Base-by-base conservation (phyloP, 2,888 invertebrate species). In the Sinopyrophorus schimmeli region DNA sequence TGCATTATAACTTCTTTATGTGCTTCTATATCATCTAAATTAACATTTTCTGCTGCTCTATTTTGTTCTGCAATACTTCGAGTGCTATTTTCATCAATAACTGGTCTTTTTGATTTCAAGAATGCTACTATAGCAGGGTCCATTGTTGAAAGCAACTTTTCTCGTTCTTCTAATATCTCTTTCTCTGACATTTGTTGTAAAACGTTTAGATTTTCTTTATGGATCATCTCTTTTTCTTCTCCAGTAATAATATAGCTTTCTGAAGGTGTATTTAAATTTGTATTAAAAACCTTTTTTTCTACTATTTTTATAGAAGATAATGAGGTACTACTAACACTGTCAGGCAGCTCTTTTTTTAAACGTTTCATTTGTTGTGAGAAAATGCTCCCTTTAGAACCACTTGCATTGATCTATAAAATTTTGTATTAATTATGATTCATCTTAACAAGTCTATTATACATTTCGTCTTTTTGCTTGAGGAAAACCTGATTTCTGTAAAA, bases 161-260 rank as follows among this genome's bases (percentile, higher is more conserved):
- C 74, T 54, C 83, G 81, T 68, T 92, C 92, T 39, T 79, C 78
- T 9, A 87, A 61, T 59, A 94, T 92, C 61, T 93, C 89, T 39
- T 82, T 77, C 56, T 81, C 76, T 1, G 81, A 79, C 88, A 94
- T 86, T 64, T 78, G 71, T 24, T 76, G 75, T 6, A 95, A 66
- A 44, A 80, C 73, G 57, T 79, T 73, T 0, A 86, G 30, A 72
- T 93, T 95, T 71, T 89, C 86, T 54, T 75, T 70, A 63, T 94
- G 91, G 47, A 93, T 87, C 60, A 78, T 74, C 26, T 66, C 64
- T 1, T 79, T 78, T 39, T 80, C 78, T 31, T 73, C 57, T 1
- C 75, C 73, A 16, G 78, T 74, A 21, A 80, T 53, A 6, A 80
- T 73, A 47, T 68, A 77, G 62, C 80, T 80, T 61, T 74, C 27